A percentile compares a stretch with the other conserved stretches of the same genome.
These are phyloP conservation scores for Dryoscopus gambensis DNA, from an alignment of 2,113 vertebrate genomes.

Conservation along the genomic window DNA sequence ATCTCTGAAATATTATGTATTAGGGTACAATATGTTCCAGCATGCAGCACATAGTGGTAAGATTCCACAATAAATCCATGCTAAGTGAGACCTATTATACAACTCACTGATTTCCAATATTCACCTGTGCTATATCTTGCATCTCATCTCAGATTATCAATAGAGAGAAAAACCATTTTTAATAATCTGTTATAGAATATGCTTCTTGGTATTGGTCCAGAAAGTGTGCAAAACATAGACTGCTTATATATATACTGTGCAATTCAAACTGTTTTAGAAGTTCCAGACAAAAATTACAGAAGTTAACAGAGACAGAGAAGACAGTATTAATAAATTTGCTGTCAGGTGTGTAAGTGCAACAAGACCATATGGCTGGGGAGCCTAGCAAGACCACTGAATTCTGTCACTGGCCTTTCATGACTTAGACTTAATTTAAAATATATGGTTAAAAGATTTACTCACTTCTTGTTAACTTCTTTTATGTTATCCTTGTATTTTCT, in stretches of 20 bases:
- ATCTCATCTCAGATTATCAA: not conserved
- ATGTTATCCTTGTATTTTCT: not conserved
- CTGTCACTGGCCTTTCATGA: not conserved
- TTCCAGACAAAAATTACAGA: not conserved
- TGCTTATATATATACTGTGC: not conserved
- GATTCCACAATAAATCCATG: not conserved
- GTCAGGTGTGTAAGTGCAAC: not conserved
- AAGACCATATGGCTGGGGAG: not conserved
- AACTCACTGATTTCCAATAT: not conserved
- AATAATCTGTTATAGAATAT: slow-evolving; percentile 30
- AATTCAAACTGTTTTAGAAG: not conserved
- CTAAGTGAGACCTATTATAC: not conserved
- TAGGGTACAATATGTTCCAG: not conserved
- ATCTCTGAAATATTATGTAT: not conserved
- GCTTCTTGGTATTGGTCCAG: not conserved
- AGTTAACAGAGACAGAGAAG: not conserved
- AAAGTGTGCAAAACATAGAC: not conserved
- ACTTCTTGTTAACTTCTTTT: not conserved
- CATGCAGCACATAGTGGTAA: not conserved
- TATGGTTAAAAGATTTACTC: not conserved
- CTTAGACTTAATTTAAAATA: not conserved
- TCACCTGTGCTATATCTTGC: slow-evolving; percentile 2
- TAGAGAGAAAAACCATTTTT: not conserved
- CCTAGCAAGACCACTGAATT: not conserved
- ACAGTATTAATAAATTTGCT: not conserved